Evolutionary conservation across 2,888 invertebrate genomes (phyloP), one percentile per base, ranked within the genome.

Genomic region (Pandemis cinnamomeana): DNA sequence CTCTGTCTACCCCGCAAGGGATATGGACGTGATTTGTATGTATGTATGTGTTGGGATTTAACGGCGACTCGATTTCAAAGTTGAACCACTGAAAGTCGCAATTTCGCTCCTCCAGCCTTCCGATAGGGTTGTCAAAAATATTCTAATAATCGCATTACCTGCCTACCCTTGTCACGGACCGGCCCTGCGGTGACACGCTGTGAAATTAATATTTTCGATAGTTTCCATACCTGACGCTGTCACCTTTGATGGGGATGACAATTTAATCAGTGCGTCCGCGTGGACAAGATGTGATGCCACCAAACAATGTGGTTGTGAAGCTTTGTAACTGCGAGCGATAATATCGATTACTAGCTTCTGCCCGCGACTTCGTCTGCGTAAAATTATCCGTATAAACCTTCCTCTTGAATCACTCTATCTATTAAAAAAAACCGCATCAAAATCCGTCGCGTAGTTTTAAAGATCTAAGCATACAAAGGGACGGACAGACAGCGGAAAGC

Each of bases 141-240:
- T 72, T 64, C 27, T 64, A 72, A 72, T 69, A 69, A 63, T 48
- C 27, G 68, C 48, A 4, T 48, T 64, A 71, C 44, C 46, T 64
- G 27, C 46, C 36, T 48, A 73, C 73, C 73, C 73, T 44, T 53
- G 69, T 73, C 73, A 73, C 27, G 5, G 36, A 2, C 13, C n/a
- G 61, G 11, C 10, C 10, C 71, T 44, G 8, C 44, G 27, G 48
- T 70, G 69, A 70, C 73, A 58, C 69, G 13, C 58, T 36, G 63
- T 20, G 42, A 73, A 70, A 73, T 70, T 73, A 73, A 73, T 73
- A 73, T 70, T 64, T 69, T 70, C 51, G 36, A 66, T 73, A 64
- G 69, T 73, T 66, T 44, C 42, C 44, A 13, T 60, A 27, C 15
- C 20, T 67, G 71, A 63, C 55, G 20, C 8, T 15, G 55, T 55